phyloP scores from a whole-genome alignment of 1,140 invertebrate genomes.

The Calliphora vicina region DNA sequence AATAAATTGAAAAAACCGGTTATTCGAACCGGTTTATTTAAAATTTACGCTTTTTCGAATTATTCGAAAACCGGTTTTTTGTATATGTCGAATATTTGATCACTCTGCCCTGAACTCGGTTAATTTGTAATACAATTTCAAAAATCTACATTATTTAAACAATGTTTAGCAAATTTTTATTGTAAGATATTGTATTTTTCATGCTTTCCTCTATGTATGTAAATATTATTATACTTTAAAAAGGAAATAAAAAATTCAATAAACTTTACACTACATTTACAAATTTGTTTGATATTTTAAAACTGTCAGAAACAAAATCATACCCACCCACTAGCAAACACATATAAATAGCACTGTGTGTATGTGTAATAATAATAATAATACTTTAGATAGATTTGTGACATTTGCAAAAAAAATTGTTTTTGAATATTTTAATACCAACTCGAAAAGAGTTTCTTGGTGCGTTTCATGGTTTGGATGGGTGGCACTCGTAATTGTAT shows the following conservation, averaged over 20 bases:
- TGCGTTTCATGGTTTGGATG: neutral
- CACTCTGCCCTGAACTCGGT: too few relatives aligned
- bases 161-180: too few relatives aligned
- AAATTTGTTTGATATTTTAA: neutral
- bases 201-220: neutral
- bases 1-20: too few relatives aligned
- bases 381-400: conserved; percentile 6
- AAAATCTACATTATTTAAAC: too few relatives aligned
- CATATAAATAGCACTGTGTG: neutral
- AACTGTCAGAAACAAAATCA: neutral
- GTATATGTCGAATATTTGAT: too few relatives aligned
- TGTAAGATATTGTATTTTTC: too few relatives aligned
- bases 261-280: neutral
- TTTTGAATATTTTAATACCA: neutral
- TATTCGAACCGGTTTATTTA: too few relatives aligned
- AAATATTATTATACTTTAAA: neutral
- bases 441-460: neutral
- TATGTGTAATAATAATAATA: neutral
- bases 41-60: too few relatives aligned
- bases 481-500: neutral
- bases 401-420: neutral
- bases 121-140: too few relatives aligned
- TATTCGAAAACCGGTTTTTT: too few relatives aligned
- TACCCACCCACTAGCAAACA: too few relatives aligned
- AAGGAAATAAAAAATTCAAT: neutral